phyloP scores from a whole-genome alignment of 2,888 invertebrate genomes.

The Cheilosia vernalis region DNA sequence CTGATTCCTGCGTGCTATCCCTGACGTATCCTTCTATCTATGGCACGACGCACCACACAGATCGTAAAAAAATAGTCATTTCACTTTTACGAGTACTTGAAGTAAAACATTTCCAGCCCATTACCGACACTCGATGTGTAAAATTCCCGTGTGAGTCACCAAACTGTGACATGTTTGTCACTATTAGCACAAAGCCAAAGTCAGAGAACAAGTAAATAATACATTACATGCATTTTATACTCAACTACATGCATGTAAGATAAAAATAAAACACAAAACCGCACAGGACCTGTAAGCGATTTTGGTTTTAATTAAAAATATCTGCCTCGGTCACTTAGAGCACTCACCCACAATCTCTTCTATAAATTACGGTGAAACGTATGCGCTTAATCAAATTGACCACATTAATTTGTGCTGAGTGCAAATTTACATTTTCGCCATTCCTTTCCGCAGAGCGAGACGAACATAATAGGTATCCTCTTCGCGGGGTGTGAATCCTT shows the following conservation, averaged over 20 bases:
- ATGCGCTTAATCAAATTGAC: conserved; percentile 72
- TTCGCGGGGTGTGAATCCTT: conserved; percentile 21
- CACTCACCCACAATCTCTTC: background rate
- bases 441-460: background rate
- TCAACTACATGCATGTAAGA: too few relatives aligned
- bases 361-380: conserved; percentile 58
- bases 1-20: too few relatives aligned
- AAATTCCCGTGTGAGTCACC: too few relatives aligned
- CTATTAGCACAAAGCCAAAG: background rate
- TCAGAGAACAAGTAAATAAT: conserved; percentile 27
- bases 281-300: conserved; percentile 3
- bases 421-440: conserved; percentile 65
- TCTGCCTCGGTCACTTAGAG: background rate
- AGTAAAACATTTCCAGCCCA: too few relatives aligned
- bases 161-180: too few relatives aligned
- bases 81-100: too few relatives aligned
- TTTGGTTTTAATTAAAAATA: conserved; percentile 50
- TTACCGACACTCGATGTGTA: too few relatives aligned
- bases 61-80: too few relatives aligned
- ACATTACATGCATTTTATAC: conserved; percentile 27
- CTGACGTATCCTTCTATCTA: too few relatives aligned
- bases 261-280: too few relatives aligned
- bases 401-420: conserved; percentile 70
- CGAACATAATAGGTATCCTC: background rate
- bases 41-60: too few relatives aligned